Evolutionary conservation across 1,140 invertebrate genomes (phyloP), one percentile per base, ranked within the genome.

Genomic region (Nylanderia fulva): DNA sequence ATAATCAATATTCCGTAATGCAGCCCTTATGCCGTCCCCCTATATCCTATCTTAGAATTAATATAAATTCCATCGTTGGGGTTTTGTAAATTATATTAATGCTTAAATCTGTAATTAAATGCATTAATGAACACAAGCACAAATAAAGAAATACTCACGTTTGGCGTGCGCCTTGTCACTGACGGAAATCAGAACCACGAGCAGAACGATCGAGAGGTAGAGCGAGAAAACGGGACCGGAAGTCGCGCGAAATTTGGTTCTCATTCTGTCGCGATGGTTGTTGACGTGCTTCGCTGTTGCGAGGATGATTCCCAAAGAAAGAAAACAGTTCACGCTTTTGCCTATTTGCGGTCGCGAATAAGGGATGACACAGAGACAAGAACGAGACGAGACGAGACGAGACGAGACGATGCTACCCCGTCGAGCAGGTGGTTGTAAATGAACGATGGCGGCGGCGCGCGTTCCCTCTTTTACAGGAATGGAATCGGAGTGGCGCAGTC

Each of bases 371-470:
- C 36, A 64, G 5, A 74, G 60, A 39, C 87, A 91, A 56, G 54
- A 33, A 33, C n/a, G 45, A 48, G 15, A 48, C 45, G 45, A 48
- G 45, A 48, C 45, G 4, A 48, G 15, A 48, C 42, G 42, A 42
- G 11, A 42, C 42, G 42, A 48, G 45, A 48, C 45, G 45, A 93
- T 92, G 92, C 60, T 91, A 88, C 89, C 80, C 80, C 87, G 85
- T 63, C 91, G 88, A 92, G 87, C 92, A 91, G 90, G 92, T 92
- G 90, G 85, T 93, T 93, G 88, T 91, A 88, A 93, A 89, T 93
- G 93, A 93, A 92, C 90, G 91, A 88, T 84, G 72, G 87, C 83
- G 54, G 86, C 72, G 90, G 83, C 61, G 89, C 85, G 90, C 90
- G 90, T 68, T 82, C 85, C 80, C 86, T 91, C 90, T 92, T 93